Evolutionary conservation across 1,140 invertebrate species (phyloP).

Genomic region (Anastrepha ludens): DNA sequence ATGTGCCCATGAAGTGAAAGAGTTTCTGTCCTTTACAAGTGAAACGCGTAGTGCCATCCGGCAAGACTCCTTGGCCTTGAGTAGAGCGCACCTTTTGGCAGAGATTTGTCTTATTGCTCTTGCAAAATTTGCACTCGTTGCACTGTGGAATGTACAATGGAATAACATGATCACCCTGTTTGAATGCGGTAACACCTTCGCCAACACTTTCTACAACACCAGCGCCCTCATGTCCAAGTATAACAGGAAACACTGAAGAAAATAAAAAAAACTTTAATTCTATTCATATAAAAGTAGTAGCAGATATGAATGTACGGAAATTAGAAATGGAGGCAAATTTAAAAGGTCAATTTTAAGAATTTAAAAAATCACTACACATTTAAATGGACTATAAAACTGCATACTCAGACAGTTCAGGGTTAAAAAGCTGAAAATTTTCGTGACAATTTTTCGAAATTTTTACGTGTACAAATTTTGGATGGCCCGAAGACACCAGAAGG

Average conservation of each 20-base stretch:
- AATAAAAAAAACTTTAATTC: neutral
- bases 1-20: constrained; percentile 98
- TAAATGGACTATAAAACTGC: too few relatives aligned
- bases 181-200: constrained; percentile 91
- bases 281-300: neutral
- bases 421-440: too few relatives aligned
- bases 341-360: too few relatives aligned
- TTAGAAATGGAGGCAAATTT: too few relatives aligned
- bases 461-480: too few relatives aligned
- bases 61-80: constrained; percentile 94
- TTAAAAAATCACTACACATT: too few relatives aligned
- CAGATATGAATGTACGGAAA: too few relatives aligned
- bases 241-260: constrained; percentile 84
- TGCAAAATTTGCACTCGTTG: constrained; percentile 96
- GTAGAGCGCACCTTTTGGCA: constrained; percentile 94
- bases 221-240: constrained; percentile 95
- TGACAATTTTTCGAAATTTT: too few relatives aligned
- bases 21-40: constrained; percentile 90
- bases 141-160: constrained; percentile 98
- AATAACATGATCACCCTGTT: constrained; percentile 95
- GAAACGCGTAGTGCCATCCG: constrained; percentile 95
- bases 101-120: constrained; percentile 96
- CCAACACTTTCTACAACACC: constrained; percentile 98
- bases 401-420: too few relatives aligned
- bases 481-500: too few relatives aligned